phyloP scores from a whole-genome alignment of 1,140 invertebrate genomes.

The Drosophila leontia region DNA sequence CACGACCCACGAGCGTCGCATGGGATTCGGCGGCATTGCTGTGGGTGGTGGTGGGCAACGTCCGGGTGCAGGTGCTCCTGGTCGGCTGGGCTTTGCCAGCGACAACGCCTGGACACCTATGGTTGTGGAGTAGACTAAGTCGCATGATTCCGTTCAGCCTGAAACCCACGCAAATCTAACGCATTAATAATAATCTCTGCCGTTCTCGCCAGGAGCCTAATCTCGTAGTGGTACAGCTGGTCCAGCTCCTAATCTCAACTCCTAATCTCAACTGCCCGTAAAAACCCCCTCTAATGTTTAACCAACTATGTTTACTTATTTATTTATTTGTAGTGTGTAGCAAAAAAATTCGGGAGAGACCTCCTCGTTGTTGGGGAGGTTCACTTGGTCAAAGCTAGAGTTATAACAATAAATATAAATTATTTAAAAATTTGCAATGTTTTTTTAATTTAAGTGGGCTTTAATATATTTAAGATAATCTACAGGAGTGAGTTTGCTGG shows the following conservation, averaged over 20 bases:
- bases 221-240: slow-evolving; percentile 56
- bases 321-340: slow-evolving; percentile 77
- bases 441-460: neutral
- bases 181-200: slow-evolving; percentile 65
- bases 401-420: slow-evolving; percentile 73
- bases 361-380: slow-evolving; percentile 36
- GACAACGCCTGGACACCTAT: slow-evolving; percentile 80
- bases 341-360: slow-evolving; percentile 19
- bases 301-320: slow-evolving; percentile 71
- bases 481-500: no score
- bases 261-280: no score
- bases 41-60: slow-evolving; percentile 57
- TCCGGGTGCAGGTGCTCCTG: slow-evolving; percentile 35
- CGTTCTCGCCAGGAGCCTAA: slow-evolving; percentile 39
- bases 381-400: slow-evolving; percentile 37
- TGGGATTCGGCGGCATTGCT: slow-evolving; percentile 56
- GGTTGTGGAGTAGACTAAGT: slow-evolving; percentile 69
- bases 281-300: slow-evolving; percentile 52
- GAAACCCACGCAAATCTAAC: slow-evolving; percentile 37
- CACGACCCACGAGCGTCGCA: slow-evolving; percentile 68
- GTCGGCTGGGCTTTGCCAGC: slow-evolving; percentile 51
- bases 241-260: slow-evolving; percentile 53
- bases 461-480: neutral
- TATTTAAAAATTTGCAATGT: slow-evolving; percentile 34
- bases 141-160: slow-evolving; percentile 50